These are phyloP conservation scores for Chymomyza procnemis DNA, from an alignment of 2,888 invertebrate genomes.

Conservation along the genomic window DNA sequence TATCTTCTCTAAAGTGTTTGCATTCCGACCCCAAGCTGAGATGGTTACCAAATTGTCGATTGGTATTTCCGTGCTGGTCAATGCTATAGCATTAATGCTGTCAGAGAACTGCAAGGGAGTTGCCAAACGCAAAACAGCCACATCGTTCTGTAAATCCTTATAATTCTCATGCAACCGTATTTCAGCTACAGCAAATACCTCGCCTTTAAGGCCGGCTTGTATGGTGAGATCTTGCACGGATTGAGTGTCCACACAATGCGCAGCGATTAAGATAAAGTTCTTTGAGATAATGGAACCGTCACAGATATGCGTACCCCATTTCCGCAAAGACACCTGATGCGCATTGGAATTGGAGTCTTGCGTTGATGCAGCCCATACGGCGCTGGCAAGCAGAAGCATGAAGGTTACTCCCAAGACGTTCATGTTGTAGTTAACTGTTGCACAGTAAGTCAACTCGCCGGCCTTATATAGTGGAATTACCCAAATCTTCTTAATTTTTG, in stretches of 20 bases:
- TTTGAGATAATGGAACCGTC: not conserved
- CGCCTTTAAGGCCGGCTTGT: not conserved
- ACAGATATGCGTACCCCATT: not conserved
- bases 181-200: not conserved
- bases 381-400: not conserved
- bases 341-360: not conserved
- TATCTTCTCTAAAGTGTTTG: not conserved
- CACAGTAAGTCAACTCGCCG: not conserved
- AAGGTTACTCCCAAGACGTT: not conserved
- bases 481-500: not conserved
- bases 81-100: not conserved
- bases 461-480: not conserved
- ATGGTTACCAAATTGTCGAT: not conserved
- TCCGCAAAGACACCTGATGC: not conserved
- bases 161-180: not conserved
- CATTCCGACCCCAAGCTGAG: not conserved
- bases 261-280: not conserved
- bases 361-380: not conserved
- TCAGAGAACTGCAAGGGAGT: not conserved
- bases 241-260: not conserved
- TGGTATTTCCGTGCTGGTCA: not conserved
- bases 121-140: not conserved
- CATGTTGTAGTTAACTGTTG: not conserved
- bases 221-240: not conserved
- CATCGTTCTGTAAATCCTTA: not conserved